These are phyloP conservation scores for Tolypeutes matacus DNA, from an alignment of 2,797 vertebrate genomes.

Conservation along the genomic window DNA sequence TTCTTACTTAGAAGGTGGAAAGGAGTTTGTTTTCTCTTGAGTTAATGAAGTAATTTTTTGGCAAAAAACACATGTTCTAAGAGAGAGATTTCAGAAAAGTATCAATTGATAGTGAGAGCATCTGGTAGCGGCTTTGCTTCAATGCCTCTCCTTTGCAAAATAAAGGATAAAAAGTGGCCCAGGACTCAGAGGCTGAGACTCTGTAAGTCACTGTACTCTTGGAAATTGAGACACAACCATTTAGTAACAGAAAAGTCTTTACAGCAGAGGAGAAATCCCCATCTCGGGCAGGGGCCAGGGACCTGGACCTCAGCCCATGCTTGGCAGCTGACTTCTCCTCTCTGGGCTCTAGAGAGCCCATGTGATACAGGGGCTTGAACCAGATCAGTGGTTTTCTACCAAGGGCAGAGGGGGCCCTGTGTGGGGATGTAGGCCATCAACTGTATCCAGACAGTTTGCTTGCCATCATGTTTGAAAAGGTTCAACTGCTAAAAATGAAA, in stretches of 20 bases:
- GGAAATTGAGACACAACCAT: not conserved
- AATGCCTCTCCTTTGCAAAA: not conserved
- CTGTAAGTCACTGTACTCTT: not conserved
- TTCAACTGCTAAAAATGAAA: not conserved
- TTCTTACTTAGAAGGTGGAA: not conserved
- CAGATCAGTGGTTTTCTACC: not conserved
- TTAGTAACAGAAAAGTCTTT: not conserved
- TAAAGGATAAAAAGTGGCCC: not conserved
- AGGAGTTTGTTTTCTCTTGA: not conserved
- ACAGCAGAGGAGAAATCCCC: not conserved
- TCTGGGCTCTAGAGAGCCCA: not conserved
- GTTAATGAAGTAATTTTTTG: not conserved
- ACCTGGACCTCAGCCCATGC: too few species aligned
- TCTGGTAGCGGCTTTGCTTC: accelerated
- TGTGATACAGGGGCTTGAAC: not conserved
- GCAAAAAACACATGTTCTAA: not conserved
- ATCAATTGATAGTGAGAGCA: not conserved
- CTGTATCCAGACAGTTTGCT: not conserved
- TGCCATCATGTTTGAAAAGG: not conserved
- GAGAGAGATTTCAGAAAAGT: not conserved
- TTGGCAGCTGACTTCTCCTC: not conserved
- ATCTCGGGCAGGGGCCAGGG: not conserved
- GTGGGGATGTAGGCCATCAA: not conserved
- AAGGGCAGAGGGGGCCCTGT: not conserved
- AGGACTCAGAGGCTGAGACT: not conserved